Base-by-base conservation (phyloP, 2,113 vertebrate genomes). In the Atractosteus spatula region DNA sequence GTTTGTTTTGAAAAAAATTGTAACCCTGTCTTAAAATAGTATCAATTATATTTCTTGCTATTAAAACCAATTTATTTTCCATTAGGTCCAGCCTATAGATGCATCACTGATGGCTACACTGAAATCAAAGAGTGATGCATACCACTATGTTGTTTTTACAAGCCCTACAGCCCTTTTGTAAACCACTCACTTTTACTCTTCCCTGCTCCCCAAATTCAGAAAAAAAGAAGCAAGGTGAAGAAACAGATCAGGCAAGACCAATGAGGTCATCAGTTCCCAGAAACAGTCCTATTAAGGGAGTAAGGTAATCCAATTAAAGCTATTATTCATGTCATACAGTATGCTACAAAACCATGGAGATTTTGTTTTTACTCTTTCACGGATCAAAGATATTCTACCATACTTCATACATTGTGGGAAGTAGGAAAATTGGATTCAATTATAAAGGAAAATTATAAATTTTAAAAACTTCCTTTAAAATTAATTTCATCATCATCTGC, bases 51-150 rank as follows among this genome's bases (percentile, higher is more conserved):
- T 29, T 29, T 29, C 29, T 29, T 29, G 29, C 29, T 29, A 29
- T 29, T 29, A 29, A 29, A 29, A 1, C 0, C 29, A 29, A 2
- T 29, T 29, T 66, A 73, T 79, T 77, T 74, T 72, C 10, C 68
- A 69, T 78, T 84, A 97, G 94, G 80, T 96, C 73, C 96, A 94
- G 73, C 93, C 91, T 3, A 63, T 95, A 68, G 94, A 97, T 10
- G 72, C 92, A 3, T 83, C 85, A 8, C 63, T 95, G 11, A 66
- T 96, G 82, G 85, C 89, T 0, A 66, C 84, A 54, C 7, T 95
- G 77, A 95, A 90, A 90, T 75, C 88, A 78, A 91, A 86, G 71
- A 83, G 90, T 0, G 91, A 94, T 2, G 73, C 57, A 13, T 93
- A 88, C 68, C 85, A 83, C 41, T 71, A 81, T 0, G 87, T 94